Evolutionary conservation across 2,888 invertebrate genomes (phyloP).

Genomic region (Eremobia ochroleuca): DNA sequence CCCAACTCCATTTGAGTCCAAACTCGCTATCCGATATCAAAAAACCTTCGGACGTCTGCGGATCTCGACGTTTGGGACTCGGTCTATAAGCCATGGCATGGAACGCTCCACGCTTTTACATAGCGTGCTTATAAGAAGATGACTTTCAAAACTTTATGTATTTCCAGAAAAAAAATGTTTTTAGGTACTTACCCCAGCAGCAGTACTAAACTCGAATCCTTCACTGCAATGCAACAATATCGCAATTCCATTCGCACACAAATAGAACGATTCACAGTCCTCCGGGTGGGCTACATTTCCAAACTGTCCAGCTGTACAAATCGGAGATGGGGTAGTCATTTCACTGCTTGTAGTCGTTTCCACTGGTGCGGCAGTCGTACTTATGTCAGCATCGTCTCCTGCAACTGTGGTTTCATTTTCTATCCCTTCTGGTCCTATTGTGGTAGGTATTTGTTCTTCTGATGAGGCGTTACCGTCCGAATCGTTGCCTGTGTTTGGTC

Average conservation of each 20-base stretch:
- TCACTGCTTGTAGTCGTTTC: neutral
- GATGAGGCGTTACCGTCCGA: neutral
- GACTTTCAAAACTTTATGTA: too few relatives aligned
- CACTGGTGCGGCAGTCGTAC: neutral
- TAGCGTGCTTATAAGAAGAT: too few relatives aligned
- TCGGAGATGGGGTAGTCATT: neutral
- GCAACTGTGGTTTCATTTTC: neutral
- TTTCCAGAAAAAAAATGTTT: too few relatives aligned
- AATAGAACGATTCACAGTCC: conserved; percentile 24
- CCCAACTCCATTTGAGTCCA: too few relatives aligned
- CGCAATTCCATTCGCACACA: conserved; percentile 29
- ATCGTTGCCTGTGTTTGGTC: neutral
- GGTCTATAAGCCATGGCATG: too few relatives aligned
- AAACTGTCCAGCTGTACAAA: conserved; percentile 10
- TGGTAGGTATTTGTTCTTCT: neutral
- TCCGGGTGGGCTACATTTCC: conserved; percentile 38
- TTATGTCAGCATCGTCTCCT: neutral
- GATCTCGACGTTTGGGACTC: too few relatives aligned
- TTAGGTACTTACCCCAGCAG: conserved; percentile 16
- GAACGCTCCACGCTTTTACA: too few relatives aligned
- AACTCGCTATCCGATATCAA: too few relatives aligned
- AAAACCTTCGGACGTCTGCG: too few relatives aligned
- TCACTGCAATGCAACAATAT: conserved; percentile 11
- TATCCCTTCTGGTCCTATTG: neutral
- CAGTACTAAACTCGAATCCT: conserved; percentile 32